These are phyloP conservation scores for Rhinoraja longicauda DNA, from an alignment of 2,797 vertebrate genomes.

Conservation along the genomic window DNA sequence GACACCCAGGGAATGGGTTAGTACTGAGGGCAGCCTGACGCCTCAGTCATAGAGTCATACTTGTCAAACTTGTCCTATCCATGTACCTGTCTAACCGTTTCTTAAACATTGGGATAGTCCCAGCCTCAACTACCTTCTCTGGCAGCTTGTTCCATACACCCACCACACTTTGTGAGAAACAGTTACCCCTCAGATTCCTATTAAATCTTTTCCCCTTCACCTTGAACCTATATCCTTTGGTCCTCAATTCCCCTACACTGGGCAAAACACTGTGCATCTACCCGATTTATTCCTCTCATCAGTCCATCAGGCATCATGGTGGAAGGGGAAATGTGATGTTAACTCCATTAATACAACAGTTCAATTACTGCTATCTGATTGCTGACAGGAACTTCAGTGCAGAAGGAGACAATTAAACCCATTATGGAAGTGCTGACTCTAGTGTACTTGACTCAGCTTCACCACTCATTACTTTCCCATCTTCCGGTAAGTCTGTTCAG, in stretches of 20 bases:
- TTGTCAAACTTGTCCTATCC: no score
- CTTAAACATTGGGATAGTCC: no score
- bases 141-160: no score
- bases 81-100: no score
- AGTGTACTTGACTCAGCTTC: neutral
- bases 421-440: neutral
- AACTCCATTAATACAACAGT: slow-evolving; percentile 1
- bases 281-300: no score
- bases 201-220: no score
- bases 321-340: slow-evolving; percentile 15
- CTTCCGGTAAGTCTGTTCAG: slow-evolving; percentile 4
- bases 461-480: neutral
- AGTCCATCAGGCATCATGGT: neutral
- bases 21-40: neutral
- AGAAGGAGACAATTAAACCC: slow-evolving; percentile 14
- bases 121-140: no score
- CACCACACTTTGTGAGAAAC: no score
- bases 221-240: no score
- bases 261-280: no score
- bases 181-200: no score
- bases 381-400: neutral
- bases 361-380: neutral
- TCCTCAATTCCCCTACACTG: no score
- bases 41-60: neutral
- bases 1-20: neutral